phyloP scores from a whole-genome alignment of 2,888 invertebrate genomes.

The Esperia sulphurella region DNA sequence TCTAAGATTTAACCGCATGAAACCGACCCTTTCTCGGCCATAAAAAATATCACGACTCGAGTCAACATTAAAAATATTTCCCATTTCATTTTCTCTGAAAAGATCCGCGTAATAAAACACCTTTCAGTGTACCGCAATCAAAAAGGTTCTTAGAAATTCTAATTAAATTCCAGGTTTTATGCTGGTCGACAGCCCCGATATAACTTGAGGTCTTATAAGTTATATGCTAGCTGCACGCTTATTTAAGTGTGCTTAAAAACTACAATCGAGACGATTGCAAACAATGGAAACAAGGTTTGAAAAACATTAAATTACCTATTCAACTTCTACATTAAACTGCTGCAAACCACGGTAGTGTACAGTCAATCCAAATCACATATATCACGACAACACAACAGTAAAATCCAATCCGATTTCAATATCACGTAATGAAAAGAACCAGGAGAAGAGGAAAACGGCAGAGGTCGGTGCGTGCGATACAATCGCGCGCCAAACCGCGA shows the following conservation, averaged over 20 bases:
- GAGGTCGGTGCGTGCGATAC: conserved; percentile 27
- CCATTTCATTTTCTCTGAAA: too few relatives aligned
- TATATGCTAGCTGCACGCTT: background rate
- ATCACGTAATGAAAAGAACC: conserved; percentile 16
- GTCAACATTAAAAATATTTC: too few relatives aligned
- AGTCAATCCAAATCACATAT: conserved; percentile 34
- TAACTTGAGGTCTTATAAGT: background rate
- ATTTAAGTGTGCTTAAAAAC: background rate
- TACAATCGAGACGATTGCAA: background rate
- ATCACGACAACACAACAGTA: conserved; percentile 33
- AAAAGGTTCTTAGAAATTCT: too few relatives aligned
- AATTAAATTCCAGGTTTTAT: too few relatives aligned
- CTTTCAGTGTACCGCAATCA: too few relatives aligned
- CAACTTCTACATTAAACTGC: conserved; percentile 26
- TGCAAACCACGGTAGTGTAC: conserved; percentile 22
- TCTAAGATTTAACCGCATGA: too few relatives aligned
- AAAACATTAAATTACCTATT: conserved; percentile 29
- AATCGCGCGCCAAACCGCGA: conserved; percentile 57
- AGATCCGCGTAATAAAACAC: too few relatives aligned
- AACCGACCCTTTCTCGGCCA: too few relatives aligned
- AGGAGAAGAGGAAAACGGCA: conserved; percentile 13
- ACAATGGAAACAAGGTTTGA: background rate
- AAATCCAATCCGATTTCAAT: conserved; percentile 29
- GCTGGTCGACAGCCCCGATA: too few relatives aligned
- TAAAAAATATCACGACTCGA: too few relatives aligned